Evolutionary conservation across 2,888 invertebrate genomes (phyloP), one percentile per base, ranked within the genome.

Genomic region (Hirtodrosophila duncani): DNA sequence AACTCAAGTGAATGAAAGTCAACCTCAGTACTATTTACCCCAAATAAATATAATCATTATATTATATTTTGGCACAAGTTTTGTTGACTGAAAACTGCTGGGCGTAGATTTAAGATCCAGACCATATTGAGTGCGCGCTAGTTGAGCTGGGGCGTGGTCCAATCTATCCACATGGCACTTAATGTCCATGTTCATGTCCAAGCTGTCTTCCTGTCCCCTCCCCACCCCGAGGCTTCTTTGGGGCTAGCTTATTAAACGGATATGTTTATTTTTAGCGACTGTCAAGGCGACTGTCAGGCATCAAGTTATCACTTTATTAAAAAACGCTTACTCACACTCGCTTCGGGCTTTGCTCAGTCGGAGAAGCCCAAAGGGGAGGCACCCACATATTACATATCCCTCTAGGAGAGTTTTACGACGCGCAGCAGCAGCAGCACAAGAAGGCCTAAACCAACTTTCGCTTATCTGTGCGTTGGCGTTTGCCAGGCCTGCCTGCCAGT

Each of bases 291-390:
- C 57, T 75, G 77, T 79, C 63, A 55, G 59, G 50, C 80, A 67
- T 67, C 80, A 75, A 74, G 72, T 79, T 75, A 79, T 80, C 77
- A 69, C 80, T 75, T 75, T 69, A 69, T 69, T 80, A 75, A 80
- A 80, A 69, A 69, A 67, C 77, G 69, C 80, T 77, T 69, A 79
- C 77, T 69, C 80, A 69, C 75, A 60, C 65, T 59, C 65, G 33
- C 36, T 23, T n/a, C n/a, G n/a, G n/a, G n/a, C n/a, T n/a, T n/a
- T n/a, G n/a, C n/a, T n/a, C n/a, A n/a, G n/a, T n/a, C n/a, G n/a
- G n/a, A n/a, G n/a, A n/a, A n/a, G n/a, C 41, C 27, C 34, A 27
- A 27, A 8, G 3, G 11, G 55, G 11, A 33, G 50, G 41, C 56
- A 45, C 36, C 39, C 38, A 46, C 27, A 23, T 26, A n/a, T n/a